Percentiles rank a stretch among this genome's conserved stretches.
phyloP scores from a whole-genome alignment of 2,113 vertebrate genomes.

The Columba livia region DNA sequence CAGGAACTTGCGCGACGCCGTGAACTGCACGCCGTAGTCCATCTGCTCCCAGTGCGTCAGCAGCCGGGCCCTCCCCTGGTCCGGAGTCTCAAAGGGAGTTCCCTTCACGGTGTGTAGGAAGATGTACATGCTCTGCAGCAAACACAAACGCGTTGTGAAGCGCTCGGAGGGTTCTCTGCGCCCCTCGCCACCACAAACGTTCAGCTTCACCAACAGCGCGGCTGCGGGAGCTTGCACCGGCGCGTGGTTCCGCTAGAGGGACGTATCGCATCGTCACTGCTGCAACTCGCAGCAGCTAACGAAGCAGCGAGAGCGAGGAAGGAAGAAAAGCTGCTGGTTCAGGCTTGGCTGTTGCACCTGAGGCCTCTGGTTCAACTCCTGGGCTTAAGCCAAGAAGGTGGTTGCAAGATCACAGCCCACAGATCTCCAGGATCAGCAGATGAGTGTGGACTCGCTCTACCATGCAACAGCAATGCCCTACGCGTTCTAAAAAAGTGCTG shows the following conservation, averaged over 20 bases:
- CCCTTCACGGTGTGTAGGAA: slow-evolving; percentile 96
- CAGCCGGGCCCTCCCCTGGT: slow-evolving; percentile 93
- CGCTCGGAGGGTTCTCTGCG: rapidly evolving
- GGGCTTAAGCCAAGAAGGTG: background rate
- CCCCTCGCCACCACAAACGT: background rate
- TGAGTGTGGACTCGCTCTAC: background rate
- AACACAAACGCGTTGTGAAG: background rate
- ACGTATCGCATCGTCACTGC: background rate
- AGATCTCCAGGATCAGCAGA: background rate
- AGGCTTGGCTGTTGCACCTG: background rate
- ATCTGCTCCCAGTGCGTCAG: slow-evolving; percentile 99
- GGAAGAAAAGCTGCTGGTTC: background rate
- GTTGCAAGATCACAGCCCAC: background rate
- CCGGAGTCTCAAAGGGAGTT: slow-evolving; percentile 94
- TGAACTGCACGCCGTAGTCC: slow-evolving; percentile 97
- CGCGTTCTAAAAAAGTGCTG: background rate
- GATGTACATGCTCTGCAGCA: slow-evolving; percentile 92
- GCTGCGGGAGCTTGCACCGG: background rate
- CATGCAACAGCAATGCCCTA: rapidly evolving
- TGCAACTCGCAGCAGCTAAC: background rate
- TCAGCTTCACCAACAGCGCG: rapidly evolving
- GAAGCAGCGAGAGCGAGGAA: background rate
- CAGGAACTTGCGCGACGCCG: slow-evolving; percentile 94
- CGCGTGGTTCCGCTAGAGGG: background rate
- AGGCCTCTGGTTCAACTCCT: background rate